These are phyloP conservation scores for Bemisia tabaci DNA, from an alignment of 1,140 invertebrate genomes.

Conservation along the genomic window DNA sequence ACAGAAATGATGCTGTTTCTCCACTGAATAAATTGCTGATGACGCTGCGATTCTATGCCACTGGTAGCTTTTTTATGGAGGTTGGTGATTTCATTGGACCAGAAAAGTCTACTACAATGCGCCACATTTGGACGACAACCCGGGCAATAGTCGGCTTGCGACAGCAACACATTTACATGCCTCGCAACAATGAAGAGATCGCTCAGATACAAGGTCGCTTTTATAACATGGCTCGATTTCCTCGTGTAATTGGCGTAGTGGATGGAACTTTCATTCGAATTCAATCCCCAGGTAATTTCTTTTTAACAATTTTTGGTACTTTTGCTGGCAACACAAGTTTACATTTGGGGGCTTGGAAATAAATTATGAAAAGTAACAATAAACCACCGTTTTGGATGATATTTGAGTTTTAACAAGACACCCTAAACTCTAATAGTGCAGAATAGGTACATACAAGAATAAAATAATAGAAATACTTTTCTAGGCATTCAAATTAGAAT, in stretches of 20 bases:
- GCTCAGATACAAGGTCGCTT: constrained; percentile 21
- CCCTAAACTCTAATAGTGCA: too few species aligned
- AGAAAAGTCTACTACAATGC: constrained; percentile 20
- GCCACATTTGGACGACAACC: constrained; percentile 21
- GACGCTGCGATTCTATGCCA: constrained; percentile 25
- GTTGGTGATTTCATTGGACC: constrained; percentile 22
- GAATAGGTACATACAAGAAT: too few species aligned
- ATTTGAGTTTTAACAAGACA: too few species aligned
- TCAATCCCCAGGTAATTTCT: constrained; percentile 23
- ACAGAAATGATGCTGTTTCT: constrained; percentile 13
- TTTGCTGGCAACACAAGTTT: too few species aligned
- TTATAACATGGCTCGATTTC: constrained; percentile 27
- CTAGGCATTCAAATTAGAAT: too few species aligned
- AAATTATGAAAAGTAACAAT: too few species aligned
- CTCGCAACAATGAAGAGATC: constrained; percentile 20
- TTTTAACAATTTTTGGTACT: constrained; percentile 14
- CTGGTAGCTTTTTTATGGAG: constrained; percentile 21
- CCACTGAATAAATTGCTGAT: constrained; percentile 16
- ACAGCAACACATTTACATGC: constrained; percentile 20
- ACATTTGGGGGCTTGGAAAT: too few species aligned
- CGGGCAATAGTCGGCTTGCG: constrained; percentile 19
- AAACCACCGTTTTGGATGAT: too few species aligned
- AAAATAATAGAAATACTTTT: too few species aligned
- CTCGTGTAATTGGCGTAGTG: constrained; percentile 30
- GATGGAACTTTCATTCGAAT: constrained; percentile 32